These are phyloP conservation scores for Diadromus collaris DNA, from an alignment of 2,888 invertebrate species.

Conservation along the genomic window DNA sequence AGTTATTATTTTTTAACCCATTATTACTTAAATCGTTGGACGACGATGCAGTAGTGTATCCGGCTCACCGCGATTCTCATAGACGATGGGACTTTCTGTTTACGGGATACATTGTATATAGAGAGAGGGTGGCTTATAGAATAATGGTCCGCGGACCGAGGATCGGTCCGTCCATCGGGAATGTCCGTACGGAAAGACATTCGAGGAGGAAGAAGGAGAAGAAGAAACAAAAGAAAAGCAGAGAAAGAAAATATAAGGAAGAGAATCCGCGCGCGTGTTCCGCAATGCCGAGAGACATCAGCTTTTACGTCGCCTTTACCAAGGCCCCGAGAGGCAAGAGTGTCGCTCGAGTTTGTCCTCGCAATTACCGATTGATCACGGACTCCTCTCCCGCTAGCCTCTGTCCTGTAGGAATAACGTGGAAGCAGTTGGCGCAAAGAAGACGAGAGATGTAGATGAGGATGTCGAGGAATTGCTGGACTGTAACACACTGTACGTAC, in stretches of 20 bases:
- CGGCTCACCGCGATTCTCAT: slow-evolving; percentile 8
- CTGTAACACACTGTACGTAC: slow-evolving; percentile 24
- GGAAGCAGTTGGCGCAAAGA: slow-evolving; percentile 64
- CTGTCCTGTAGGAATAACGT: slow-evolving; percentile 57
- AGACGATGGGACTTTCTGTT: slow-evolving; percentile 25
- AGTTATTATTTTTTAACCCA: slow-evolving; percentile 61
- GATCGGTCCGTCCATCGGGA: slow-evolving; percentile 32
- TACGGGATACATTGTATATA: slow-evolving; percentile 8
- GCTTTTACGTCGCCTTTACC: slow-evolving; percentile 5
- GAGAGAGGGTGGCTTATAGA: slow-evolving; percentile 21
- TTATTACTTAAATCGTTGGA: slow-evolving; percentile 63
- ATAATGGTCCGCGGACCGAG: slow-evolving; percentile 45
- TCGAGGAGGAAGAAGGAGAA: slow-evolving; percentile 13
- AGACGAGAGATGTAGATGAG: slow-evolving; percentile 40
- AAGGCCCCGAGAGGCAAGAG: slow-evolving; percentile 27
- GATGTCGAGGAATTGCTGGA: slow-evolving; percentile 63
- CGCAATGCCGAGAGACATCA: slow-evolving; percentile 2
- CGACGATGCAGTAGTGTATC: slow-evolving; percentile 40
- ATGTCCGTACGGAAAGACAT: slow-evolving; percentile 21
- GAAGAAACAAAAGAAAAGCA: slow-evolving; percentile 22
- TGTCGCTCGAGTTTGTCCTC: slow-evolving; percentile 67
- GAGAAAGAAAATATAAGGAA: slow-evolving; percentile 1
- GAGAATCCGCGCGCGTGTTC: slow-evolving; percentile 1
- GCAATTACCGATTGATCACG: slow-evolving; percentile 76
- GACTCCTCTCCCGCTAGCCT: slow-evolving; percentile 46